Evolutionary conservation across 2,888 invertebrate species (phyloP).

Genomic region (Fragum fragum): DNA sequence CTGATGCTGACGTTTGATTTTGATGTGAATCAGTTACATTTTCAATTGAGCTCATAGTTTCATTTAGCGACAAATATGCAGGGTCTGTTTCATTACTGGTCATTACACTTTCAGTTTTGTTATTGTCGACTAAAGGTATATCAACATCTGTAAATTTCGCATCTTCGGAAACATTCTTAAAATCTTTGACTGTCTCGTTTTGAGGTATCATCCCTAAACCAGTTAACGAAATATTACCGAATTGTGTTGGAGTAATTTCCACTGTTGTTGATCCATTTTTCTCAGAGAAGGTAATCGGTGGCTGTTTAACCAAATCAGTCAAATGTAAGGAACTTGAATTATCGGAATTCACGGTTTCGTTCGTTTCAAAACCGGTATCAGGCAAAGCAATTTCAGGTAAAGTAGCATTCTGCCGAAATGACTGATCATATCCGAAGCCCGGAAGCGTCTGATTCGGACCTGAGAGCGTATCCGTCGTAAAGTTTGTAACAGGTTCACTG

Average conservation of each 20-base stretch:
- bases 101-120: background rate
- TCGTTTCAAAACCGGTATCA: background rate
- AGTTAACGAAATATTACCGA: background rate
- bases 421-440: too few species aligned
- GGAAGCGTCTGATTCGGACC: background rate
- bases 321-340: background rate
- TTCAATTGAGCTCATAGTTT: background rate
- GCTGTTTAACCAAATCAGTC: background rate
- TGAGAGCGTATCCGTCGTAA: background rate
- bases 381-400: background rate
- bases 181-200: background rate
- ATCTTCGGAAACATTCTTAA: background rate
- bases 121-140: background rate
- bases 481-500: background rate
- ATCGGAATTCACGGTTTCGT: background rate
- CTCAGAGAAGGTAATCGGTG: background rate
- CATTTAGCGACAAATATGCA: background rate
- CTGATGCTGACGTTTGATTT: background rate
- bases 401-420: too few species aligned
- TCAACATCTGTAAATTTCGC: too few species aligned
- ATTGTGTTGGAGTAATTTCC: constrained; percentile 2
- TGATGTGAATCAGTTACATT: background rate
- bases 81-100: background rate
- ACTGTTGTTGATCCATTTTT: constrained; percentile 17
- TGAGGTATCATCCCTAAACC: background rate